Percentiles rank a stretch among this genome's conserved stretches.
These are phyloP conservation scores for Chaetodon trifascialis DNA, from an alignment of 2,113 vertebrate genomes.

Conservation along the genomic window DNA sequence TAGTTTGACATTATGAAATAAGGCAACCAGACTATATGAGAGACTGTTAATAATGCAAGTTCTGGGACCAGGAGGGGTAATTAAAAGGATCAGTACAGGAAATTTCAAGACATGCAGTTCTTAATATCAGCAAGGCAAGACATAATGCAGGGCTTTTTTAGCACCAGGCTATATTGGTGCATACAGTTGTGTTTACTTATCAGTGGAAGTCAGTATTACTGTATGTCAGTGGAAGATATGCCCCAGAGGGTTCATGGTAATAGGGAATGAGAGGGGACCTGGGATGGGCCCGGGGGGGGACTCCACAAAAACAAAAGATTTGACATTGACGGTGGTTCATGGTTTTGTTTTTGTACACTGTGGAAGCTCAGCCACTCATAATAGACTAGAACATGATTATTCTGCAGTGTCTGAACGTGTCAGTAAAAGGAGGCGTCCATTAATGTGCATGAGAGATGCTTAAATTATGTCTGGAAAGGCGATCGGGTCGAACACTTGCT, in stretches of 20 bases:
- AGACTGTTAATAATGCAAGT: slow-evolving; percentile 10
- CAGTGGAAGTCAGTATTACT: background rate
- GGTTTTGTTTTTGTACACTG: background rate
- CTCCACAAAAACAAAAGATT: background rate
- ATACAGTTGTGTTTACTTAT: background rate
- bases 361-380: background rate
- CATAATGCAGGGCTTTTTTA: background rate
- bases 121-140: background rate
- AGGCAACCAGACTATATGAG: background rate
- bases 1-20: slow-evolving; percentile 9
- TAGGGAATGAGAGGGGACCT: background rate
- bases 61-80: background rate
- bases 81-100: background rate
- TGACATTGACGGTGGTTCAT: background rate
- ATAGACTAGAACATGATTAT: background rate
- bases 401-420: background rate
- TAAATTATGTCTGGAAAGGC: slow-evolving; percentile 31
- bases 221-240: background rate
- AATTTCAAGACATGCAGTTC: background rate
- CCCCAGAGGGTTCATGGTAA: background rate
- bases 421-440: background rate
- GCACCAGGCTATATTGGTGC: background rate
- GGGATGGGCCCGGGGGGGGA: background rate
- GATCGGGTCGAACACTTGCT: slow-evolving; percentile 38
- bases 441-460: background rate